A percentile compares a stretch with the other conserved stretches of the same genome.
These are phyloP conservation scores for Leptothorax acervorum DNA, from an alignment of 2,888 invertebrate genomes.

Conservation along the genomic window DNA sequence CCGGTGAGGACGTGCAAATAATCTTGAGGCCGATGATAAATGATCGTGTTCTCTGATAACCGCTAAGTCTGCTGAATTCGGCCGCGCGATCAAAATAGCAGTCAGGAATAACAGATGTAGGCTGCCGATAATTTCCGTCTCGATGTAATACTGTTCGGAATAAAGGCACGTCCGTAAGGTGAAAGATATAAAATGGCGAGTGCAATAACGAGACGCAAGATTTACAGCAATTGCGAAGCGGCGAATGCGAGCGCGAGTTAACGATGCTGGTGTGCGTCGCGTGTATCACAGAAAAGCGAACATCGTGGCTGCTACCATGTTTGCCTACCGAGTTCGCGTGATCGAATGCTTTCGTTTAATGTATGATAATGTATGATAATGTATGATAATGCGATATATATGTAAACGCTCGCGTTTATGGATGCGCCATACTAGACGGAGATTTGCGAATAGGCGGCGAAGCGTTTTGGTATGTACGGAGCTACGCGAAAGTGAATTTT, in stretches of 20 bases:
- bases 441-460: slow-evolving; percentile 49
- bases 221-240: not conserved
- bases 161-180: not conserved
- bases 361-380: slow-evolving; percentile 76
- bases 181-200: not conserved
- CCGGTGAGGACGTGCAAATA: slow-evolving; percentile 31
- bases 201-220: not conserved
- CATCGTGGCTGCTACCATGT: slow-evolving; percentile 53
- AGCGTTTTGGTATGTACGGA: slow-evolving; percentile 13
- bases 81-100: slow-evolving; percentile 7
- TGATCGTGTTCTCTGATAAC: slow-evolving; percentile 19
- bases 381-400: slow-evolving; percentile 55
- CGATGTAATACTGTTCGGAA: not conserved
- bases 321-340: slow-evolving; percentile 63
- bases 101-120: not conserved
- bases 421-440: slow-evolving; percentile 48
- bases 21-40: slow-evolving; percentile 38
- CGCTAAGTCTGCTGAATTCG: slow-evolving; percentile 3
- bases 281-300: slow-evolving; percentile 26
- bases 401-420: slow-evolving; percentile 64
- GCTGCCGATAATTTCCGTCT: not conserved
- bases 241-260: not conserved
- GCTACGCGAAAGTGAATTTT: slow-evolving; percentile 43
- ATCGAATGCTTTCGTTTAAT: slow-evolving; percentile 69
- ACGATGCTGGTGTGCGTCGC: slow-evolving; percentile 19